Conservation (phyloP, 2,888 invertebrate species). For the Standfussiana lucernea region DNA sequence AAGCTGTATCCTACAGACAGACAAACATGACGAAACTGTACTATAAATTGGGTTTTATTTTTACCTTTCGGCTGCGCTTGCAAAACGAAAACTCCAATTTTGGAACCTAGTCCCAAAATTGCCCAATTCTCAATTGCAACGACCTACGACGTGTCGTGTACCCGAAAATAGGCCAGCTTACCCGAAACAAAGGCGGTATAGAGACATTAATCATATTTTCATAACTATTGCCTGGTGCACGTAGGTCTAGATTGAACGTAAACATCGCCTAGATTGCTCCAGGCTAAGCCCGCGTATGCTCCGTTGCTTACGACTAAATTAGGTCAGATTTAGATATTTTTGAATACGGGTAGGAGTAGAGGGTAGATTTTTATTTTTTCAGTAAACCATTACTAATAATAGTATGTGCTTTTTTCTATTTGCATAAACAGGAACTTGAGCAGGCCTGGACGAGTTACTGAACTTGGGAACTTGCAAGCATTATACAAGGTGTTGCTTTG, state of each 20-base stretch:
- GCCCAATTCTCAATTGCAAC: not conserved
- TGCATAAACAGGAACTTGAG: not conserved
- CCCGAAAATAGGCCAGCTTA: conserved; percentile 28
- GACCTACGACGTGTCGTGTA: not conserved
- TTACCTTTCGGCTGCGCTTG: not conserved
- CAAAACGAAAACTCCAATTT: not conserved
- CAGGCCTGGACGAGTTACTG: not conserved
- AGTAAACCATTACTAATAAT: not conserved
- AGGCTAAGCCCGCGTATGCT: conserved; percentile 43
- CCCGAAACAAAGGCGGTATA: conserved; percentile 32
- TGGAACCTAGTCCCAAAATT: not conserved
- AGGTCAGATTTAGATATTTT: conserved; percentile 28
- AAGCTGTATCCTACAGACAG: not conserved
- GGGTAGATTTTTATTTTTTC: not conserved
- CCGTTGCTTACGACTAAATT: conserved; percentile 50
- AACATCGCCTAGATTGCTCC: conserved; percentile 71
- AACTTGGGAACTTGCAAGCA: too few relatives aligned
- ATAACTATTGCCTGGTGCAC: conserved; percentile 51
- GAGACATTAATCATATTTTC: conserved; percentile 56
- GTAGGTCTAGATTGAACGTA: conserved; percentile 70
- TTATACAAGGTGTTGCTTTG: too few relatives aligned
- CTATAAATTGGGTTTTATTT: not conserved
- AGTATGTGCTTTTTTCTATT: not conserved
- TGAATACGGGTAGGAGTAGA: too few relatives aligned
- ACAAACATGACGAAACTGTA: not conserved